These are phyloP conservation scores for Ophraella communa DNA, from an alignment of 2,888 invertebrate species.

Conservation along the genomic window DNA sequence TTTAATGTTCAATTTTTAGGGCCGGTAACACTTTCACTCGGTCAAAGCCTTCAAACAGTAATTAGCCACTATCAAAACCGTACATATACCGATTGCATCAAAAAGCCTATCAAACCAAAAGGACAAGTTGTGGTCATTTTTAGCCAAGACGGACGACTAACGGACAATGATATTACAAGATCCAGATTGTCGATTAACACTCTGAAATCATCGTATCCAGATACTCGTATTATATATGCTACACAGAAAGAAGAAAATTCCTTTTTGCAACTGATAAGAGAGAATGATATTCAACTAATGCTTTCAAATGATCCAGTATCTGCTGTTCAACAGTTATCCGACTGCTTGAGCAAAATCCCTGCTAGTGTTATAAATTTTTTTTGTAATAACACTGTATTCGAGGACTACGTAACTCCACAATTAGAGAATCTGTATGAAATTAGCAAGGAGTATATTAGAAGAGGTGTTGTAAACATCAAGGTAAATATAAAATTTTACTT, in stretches of 20 bases:
- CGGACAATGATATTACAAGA: slow-evolving; percentile 59
- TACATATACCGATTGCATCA: slow-evolving; percentile 56
- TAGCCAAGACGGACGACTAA: slow-evolving; percentile 54
- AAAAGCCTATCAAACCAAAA: slow-evolving; percentile 55
- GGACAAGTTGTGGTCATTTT: slow-evolving; percentile 64
- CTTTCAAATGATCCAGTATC: slow-evolving; percentile 43
- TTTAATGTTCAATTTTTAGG: slow-evolving; percentile 54
- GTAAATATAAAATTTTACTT: too few relatives aligned
- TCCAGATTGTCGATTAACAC: slow-evolving; percentile 60
- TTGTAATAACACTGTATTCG: slow-evolving; percentile 60
- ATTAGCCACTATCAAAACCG: slow-evolving; percentile 61
- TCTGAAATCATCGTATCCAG: slow-evolving; percentile 62
- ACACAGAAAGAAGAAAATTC: slow-evolving; percentile 54
- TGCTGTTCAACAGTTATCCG: slow-evolving; percentile 47
- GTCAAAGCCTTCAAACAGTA: slow-evolving; percentile 61
- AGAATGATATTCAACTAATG: slow-evolving; percentile 62
- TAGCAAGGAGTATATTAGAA: slow-evolving; percentile 52
- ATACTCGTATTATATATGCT: slow-evolving; percentile 64
- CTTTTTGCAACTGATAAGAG: slow-evolving; percentile 39
- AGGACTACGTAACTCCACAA: slow-evolving; percentile 67
- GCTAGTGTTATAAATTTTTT: slow-evolving; percentile 52
- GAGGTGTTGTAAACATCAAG: slow-evolving; percentile 46
- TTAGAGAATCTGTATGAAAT: slow-evolving; percentile 56
- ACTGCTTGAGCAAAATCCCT: slow-evolving; percentile 50
- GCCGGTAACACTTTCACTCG: slow-evolving; percentile 64